A percentile compares a stretch with the other conserved stretches of the same genome.
Conservation (phyloP, 1,140 invertebrate species). For the Steinernema feltiae region DNA sequence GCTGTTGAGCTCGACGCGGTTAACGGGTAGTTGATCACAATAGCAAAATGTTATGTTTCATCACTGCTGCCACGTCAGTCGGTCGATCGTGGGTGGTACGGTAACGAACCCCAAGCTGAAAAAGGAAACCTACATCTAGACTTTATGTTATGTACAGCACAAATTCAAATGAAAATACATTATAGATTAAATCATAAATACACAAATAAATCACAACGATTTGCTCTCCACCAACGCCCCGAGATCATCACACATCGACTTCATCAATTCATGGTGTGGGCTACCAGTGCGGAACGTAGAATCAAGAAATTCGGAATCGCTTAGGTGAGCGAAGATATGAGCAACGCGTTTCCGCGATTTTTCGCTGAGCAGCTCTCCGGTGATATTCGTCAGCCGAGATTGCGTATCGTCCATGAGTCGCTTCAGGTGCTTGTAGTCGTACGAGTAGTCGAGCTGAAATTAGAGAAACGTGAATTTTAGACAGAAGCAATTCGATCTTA, state of each 20-base stretch:
- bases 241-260: background rate
- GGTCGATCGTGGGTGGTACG: too few species aligned
- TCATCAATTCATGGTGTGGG: background rate
- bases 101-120: too few species aligned
- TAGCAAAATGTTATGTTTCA: too few species aligned
- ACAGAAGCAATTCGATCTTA: too few species aligned
- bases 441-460: slow-evolving; percentile 4
- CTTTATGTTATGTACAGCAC: background rate
- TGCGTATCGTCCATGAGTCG: background rate
- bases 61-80: too few species aligned
- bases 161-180: too few species aligned
- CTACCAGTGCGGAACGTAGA: background rate
- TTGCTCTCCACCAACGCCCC: background rate
- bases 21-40: too few species aligned
- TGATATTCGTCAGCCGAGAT: background rate
- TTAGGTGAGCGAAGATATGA: background rate
- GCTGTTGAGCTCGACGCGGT: too few species aligned
- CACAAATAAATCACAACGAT: background rate
- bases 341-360: background rate
- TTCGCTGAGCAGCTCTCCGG: background rate
- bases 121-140: too few species aligned
- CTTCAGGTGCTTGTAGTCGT: background rate
- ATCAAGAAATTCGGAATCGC: background rate
- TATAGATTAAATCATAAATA: background rate
- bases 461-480: too few species aligned